Evolutionary conservation across 2,113 vertebrate species (phyloP), one percentile per base, ranked within the genome.

Genomic region (Nothoprocta pentlandii): DNA sequence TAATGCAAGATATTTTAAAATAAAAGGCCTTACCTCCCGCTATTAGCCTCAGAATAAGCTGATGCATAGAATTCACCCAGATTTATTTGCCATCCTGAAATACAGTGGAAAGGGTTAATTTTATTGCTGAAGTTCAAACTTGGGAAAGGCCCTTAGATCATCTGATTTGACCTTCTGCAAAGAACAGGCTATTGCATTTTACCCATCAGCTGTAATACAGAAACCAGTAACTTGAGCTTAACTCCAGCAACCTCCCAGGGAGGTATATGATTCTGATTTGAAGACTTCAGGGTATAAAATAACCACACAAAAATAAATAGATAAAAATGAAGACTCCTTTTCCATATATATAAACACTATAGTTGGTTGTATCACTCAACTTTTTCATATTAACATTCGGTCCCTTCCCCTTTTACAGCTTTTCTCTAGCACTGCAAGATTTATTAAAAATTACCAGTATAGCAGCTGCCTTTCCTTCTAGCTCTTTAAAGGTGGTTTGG

Each of bases 401-500:
- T 71, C 15, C 28, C 36, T 41, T 78, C 39, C 4, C 0, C 9
- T 91, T 4, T 64, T 67, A 30, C 39, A 42, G 82, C 78, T 85
- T 74, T 54, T 68, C n/a, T 74, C 61, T 68, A 66, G 22, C 63
- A 68, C 68, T 80, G 82, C 15, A 80, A 78, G 28, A 75, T 90
- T 75, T 70, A 91, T 80, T 91, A 64, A 93, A 91, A 91, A 44
- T 68, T 61, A 61, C 39, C 47, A 74, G 17, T 34, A 74, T 71
- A 32, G 39, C 82, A 90, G 42, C 78, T 51, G 4, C 53, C 69
- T 47, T 75, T 62, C 21, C 34, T 51, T 59, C 87, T 61, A 64
- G 58, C 63, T 94, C 42, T 94, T 94, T 85, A 94, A 91, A 93
- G 44, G 74, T 78, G 85, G 59, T 59, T 91, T 32, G 23, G 41